Base-by-base conservation (phyloP, 1,140 invertebrate genomes). In the Chionoecetes opilio region DNA sequence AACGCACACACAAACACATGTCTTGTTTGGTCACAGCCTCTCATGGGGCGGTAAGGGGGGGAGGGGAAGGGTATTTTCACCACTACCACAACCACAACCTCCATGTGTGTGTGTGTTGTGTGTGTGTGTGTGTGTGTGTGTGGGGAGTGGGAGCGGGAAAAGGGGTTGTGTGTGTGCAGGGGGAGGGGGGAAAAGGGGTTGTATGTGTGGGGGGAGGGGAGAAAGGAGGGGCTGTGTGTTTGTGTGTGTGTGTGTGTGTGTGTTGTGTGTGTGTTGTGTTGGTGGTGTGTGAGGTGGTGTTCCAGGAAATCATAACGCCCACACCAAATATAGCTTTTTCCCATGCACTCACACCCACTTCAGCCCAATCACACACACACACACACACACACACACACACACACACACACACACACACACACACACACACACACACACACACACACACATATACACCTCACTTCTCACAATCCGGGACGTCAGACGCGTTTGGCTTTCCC, bases 191-290 rank as follows among this genome's bases (percentile, higher is more conserved):
- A 53, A 53, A 53, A 1, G 21, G 46, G 46, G 21, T 53, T 9
- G 46, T 9, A 17, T 53, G 21, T n/a, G n/a, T n/a, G n/a, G n/a
- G n/a, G n/a, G n/a, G n/a, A n/a, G n/a, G n/a, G n/a, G n/a, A n/a
- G n/a, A n/a, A n/a, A n/a, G n/a, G n/a, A n/a, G n/a, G n/a, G n/a
- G n/a, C n/a, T 29, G 85, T 87, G 37, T 87, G 85, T 87, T 21
- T 87, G 37, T 87, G 85, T 38, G n/a, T 86, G 85, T 86, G 35
- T 86, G 85, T 86, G 85, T 86, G 35, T 37, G 85, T 86, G 53
- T 63, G 53, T 75, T n/a, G 26, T 75, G 63, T 75, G 63, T 75
- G 63, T 75, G 63, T 75, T 75, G 63, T 21, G 63, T 75, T 17
- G 21, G 63, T 21, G 11, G 26, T 53, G 11, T 14, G 21, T 14